phyloP scores from a whole-genome alignment of 2,113 vertebrate genomes.

The Dendropsophus ebraccatus region DNA sequence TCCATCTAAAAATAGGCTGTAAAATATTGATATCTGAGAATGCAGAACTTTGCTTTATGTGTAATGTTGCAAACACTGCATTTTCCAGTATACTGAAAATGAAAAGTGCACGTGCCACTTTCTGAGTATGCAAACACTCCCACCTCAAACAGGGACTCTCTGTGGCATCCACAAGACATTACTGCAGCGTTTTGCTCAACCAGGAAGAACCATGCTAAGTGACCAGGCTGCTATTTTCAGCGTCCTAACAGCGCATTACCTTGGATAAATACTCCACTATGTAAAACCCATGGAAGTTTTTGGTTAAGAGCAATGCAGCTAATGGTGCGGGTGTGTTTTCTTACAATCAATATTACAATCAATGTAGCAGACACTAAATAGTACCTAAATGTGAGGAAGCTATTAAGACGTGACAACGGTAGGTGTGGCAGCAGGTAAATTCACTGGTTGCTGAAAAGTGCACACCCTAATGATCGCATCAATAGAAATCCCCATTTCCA shows the following conservation, averaged over 20 bases:
- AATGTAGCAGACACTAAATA: conserved; percentile 17
- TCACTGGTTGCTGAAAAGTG: not conserved
- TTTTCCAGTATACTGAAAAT: conserved; percentile 5
- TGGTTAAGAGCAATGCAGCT: conserved; percentile 72
- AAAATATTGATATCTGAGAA: not conserved
- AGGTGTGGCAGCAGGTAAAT: conserved; percentile 4
- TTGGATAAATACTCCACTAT: conserved; percentile 19
- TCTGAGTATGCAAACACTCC: not conserved
- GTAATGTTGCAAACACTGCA: not conserved
- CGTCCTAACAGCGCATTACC: conserved; percentile 20
- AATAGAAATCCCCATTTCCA: conserved; percentile 62
- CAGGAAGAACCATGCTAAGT: conserved; percentile 15
- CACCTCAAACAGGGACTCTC: not conserved
- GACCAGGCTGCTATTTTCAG: not conserved
- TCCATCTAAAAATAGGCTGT: conserved; percentile 8
- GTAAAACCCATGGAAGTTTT: conserved; percentile 68
- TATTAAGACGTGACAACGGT: conserved; percentile 3
- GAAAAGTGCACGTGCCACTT: conserved; percentile 10
- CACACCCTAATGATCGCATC: conserved; percentile 56
- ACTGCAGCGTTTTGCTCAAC: conserved; percentile 8
- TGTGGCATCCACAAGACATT: not conserved
- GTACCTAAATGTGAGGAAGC: conserved; percentile 27
- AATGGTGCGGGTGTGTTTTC: not conserved
- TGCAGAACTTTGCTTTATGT: not conserved
- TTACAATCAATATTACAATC: conserved; percentile 42